phyloP scores from a whole-genome alignment of 2,888 invertebrate species.

The Digitonthophagus gazella region DNA sequence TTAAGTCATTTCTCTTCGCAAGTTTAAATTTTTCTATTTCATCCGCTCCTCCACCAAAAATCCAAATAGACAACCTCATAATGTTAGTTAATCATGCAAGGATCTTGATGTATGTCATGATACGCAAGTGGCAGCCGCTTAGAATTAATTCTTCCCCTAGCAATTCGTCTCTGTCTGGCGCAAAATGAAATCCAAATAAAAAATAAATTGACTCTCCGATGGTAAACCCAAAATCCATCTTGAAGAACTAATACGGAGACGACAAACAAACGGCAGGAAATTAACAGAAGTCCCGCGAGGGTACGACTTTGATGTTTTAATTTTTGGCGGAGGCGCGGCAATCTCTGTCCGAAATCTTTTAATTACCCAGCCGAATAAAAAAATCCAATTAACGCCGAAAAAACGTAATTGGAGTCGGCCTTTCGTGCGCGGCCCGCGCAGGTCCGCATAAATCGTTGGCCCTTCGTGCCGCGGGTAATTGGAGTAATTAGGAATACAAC shows the following conservation, averaged over 20 bases:
- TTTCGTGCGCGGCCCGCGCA: neutral
- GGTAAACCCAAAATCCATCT: conserved; percentile 1
- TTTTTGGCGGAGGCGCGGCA: conserved; percentile 4
- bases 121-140: neutral
- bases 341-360: conserved; percentile 9
- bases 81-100: too few relatives aligned
- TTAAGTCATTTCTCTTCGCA: neutral
- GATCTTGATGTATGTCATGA: neutral
- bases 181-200: conserved; percentile 18
- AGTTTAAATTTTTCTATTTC: neutral
- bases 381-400: conserved; percentile 24
- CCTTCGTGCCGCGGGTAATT: conserved; percentile 23
- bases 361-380: conserved; percentile 9
- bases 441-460: conserved; percentile 6
- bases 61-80: neutral
- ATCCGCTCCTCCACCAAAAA: neutral
- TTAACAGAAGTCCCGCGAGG: neutral
- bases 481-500: conserved; percentile 25
- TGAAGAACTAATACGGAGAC: neutral
- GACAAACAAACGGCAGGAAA: neutral
- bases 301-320: neutral
- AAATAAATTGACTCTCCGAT: conserved; percentile 14
- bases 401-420: conserved; percentile 20
- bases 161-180: neutral
- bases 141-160: neutral